Base-by-base conservation (phyloP, 2,797 vertebrate genomes). In the Danio kyathit region DNA sequence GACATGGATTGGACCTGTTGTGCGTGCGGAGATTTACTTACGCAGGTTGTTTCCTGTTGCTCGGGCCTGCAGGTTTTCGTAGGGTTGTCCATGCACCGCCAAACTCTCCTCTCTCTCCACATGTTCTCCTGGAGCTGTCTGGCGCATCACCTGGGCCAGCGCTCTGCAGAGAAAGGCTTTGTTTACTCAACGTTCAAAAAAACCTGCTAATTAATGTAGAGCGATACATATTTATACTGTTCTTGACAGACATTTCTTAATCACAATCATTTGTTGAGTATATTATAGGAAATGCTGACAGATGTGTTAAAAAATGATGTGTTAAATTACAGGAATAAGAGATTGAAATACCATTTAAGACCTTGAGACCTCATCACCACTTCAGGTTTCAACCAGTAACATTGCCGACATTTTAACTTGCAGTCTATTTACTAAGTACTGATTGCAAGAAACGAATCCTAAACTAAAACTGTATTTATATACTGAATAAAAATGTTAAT, bases 121-220 rank as follows among this genome's bases (percentile, higher is more conserved):
- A 6, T 94, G 95, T 86, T 97, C 95, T 44, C 92, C 93, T 43
- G 96, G 94, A 82, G 94, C 93, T 84, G 97, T 96, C 86, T 97
- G 97, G 74, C 96, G 94, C 94, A 99, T 97, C 84, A 97, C 97
- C 63, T 98, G 96, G 41, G 96, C 97, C 83, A 99, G 95, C 89
- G 96, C 96, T 91, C 98, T 99, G 87, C 13, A 91, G 87, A 87
- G 57, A 92, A 41, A 71, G 11, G 16, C 51, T 71, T 71, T 43
- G n/a, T 71, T 70, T 71, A 71, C 51, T 59, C 71, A 16, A 44
- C 17, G 48, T n/a, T 14, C 12, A 6, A 57, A 41, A 44, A 29
- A 29, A 16, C 16, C 40, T 44, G 5, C 16, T 11, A 46, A 73
- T 16, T 59, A 1, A 46, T 46, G 19, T 10, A 48, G 7, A 46